Conservation (phyloP, 2,888 invertebrate species). For the Elegia similella region DNA sequence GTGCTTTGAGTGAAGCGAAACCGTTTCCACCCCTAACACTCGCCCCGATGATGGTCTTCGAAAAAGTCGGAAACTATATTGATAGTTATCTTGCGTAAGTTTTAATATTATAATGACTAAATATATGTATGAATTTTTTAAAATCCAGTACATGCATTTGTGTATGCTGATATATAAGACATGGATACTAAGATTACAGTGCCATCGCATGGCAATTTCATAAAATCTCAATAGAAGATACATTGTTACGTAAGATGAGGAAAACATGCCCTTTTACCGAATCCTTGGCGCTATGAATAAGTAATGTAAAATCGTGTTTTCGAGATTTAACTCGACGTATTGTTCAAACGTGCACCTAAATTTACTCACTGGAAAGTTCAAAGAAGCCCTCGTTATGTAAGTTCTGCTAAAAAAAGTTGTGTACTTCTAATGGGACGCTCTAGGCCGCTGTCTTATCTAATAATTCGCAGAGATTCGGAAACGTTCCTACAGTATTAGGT, state of each 20-base stretch:
- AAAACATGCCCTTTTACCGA: conserved; percentile 1
- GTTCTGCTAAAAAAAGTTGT: conserved; percentile 33
- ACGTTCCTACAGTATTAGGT: conserved; percentile 22
- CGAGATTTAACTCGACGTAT: neutral
- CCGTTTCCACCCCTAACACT: too few species aligned
- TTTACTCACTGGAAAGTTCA: conserved; percentile 31
- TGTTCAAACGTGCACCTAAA: conserved; percentile 26
- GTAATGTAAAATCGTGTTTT: neutral
- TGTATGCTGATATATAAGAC: too few species aligned
- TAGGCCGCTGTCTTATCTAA: conserved; percentile 28
- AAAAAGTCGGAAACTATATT: too few species aligned
- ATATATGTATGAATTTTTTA: too few species aligned
- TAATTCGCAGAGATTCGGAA: conserved; percentile 29
- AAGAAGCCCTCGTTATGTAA: conserved; percentile 36
- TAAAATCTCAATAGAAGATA: too few species aligned
- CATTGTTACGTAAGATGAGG: neutral
- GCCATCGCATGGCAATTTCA: too few species aligned
- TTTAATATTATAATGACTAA: too few species aligned
- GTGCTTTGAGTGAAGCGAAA: too few species aligned
- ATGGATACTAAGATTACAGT: too few species aligned
- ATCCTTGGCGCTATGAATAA: neutral
- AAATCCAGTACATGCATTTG: too few species aligned
- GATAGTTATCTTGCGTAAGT: too few species aligned
- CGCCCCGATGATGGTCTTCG: too few species aligned
- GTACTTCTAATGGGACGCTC: conserved; percentile 33